Conservation (phyloP, 37 sponge, comb jelly and placozoan genomes). For the Spongia lamella region DNA sequence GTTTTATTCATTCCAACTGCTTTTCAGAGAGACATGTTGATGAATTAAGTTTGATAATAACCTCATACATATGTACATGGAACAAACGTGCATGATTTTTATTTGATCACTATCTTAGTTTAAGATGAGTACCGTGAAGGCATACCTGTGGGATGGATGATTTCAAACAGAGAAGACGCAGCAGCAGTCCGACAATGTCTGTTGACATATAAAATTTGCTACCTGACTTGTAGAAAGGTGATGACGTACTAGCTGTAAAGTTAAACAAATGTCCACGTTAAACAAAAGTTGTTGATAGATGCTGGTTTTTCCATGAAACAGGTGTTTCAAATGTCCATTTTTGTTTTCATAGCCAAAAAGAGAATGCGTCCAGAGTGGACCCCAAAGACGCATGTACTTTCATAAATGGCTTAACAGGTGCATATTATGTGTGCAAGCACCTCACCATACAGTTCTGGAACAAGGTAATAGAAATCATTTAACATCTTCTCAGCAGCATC, state of each 20-base stretch:
- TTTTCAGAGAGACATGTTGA: conserved; percentile 18
- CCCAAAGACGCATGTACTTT: not conserved
- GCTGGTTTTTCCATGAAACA: not conserved
- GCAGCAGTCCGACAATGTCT: no score
- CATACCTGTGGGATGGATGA: conserved; percentile 42
- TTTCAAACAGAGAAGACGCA: conserved; percentile 42
- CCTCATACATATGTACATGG: conserved; percentile 40
- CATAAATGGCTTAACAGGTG: not conserved
- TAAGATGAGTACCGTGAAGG: conserved; percentile 71
- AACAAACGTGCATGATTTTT: conserved; percentile 35
- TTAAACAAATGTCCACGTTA: not conserved
- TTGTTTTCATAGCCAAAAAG: not conserved
- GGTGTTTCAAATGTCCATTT: not conserved
- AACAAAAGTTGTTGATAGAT: not conserved
- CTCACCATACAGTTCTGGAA: conserved; percentile 1
- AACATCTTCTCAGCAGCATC: not conserved
- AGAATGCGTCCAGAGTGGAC: conserved; percentile 11
- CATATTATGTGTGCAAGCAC: no score
- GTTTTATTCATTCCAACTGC: no score
- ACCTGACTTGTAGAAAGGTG: no score
- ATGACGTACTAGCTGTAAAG: no score
- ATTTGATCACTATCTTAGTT: conserved; percentile 43
- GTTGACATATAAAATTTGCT: no score
- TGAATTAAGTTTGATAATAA: conserved; percentile 9
- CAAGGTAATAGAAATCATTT: not conserved